Base-by-base conservation (phyloP, 1,140 invertebrate genomes). In the Lycorma delicatula region DNA sequence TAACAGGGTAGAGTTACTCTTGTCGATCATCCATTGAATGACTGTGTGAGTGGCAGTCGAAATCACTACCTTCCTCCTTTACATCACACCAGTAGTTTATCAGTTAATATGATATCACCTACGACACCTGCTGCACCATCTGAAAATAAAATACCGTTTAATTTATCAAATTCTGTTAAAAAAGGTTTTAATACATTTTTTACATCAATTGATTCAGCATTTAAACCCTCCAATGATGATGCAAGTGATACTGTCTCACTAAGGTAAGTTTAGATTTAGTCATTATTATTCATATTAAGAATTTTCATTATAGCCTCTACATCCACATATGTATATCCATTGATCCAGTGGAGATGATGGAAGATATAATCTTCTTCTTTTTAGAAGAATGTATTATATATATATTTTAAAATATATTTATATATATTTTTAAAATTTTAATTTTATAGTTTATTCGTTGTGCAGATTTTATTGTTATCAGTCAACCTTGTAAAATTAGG, bases 121-220 rank as follows among this genome's bases (percentile, higher is more conserved):
- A 46, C 41, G 2, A 44, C 49, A 20, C 54, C 54, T 25, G 54
- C 61, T 31, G 31, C 41, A 3, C 29, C 49, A 20, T 49, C 54
- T 25, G 54, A 62, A 12, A 41, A 68, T 0, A 71, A 70, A 7
- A 74, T 72, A 28, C 65, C 71, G 0, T 72, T 74, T 53, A 76
- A 75, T 63, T 71, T 87, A 13, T 79, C 81, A 38, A 12, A 44
- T 3, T 86, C 83, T 4, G 82, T 91, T 82, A 86, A 85, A 60
- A 88, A 87, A 68, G 86, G 87, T 4, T 80, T 90, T 57, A 83
- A 79, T 23, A 87, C 81, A 63, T 77, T 90, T 22, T 87, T 89
- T 78, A 87, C 85, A 31, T 87, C 86, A 5, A 80, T 91, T 47
- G 87, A 91, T 71, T 86, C 85, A 16, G 86, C 86, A 3, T 69